phyloP scores from a whole-genome alignment of 2,113 vertebrate genomes.

The Pholis gunnellus region DNA sequence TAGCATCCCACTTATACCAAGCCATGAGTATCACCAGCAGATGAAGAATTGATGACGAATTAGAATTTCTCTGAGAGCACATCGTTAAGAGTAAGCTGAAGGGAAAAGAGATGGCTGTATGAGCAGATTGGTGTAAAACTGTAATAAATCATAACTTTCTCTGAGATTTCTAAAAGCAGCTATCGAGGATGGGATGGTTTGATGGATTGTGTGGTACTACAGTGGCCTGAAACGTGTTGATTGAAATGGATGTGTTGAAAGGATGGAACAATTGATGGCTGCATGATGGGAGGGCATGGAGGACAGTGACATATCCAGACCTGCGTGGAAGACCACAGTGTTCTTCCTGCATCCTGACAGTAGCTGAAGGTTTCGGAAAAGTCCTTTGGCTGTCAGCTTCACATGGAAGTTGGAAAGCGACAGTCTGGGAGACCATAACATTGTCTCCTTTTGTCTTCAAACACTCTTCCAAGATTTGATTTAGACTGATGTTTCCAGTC shows the following conservation, averaged over 20 bases:
- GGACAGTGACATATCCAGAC: slow-evolving; percentile 79
- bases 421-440: slow-evolving; percentile 94
- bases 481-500: neutral
- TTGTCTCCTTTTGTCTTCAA: slow-evolving; percentile 57
- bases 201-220: neutral
- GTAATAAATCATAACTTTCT: neutral
- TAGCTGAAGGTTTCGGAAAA: slow-evolving; percentile 91
- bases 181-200: neutral
- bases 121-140: neutral
- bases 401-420: slow-evolving; percentile 94
- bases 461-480: neutral
- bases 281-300: neutral
- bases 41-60: neutral
- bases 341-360: slow-evolving; percentile 90
- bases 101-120: neutral
- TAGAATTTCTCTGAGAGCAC: neutral
- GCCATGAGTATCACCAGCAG: neutral
- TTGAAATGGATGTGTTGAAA: neutral
- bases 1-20: slow-evolving; percentile 14
- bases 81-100: neutral
- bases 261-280: neutral
- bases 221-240: neutral
- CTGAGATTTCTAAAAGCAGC: neutral
- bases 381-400: slow-evolving; percentile 92
- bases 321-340: slow-evolving; percentile 92